Conservation (phyloP, 2,888 invertebrate species). For the Macaria liturata region DNA sequence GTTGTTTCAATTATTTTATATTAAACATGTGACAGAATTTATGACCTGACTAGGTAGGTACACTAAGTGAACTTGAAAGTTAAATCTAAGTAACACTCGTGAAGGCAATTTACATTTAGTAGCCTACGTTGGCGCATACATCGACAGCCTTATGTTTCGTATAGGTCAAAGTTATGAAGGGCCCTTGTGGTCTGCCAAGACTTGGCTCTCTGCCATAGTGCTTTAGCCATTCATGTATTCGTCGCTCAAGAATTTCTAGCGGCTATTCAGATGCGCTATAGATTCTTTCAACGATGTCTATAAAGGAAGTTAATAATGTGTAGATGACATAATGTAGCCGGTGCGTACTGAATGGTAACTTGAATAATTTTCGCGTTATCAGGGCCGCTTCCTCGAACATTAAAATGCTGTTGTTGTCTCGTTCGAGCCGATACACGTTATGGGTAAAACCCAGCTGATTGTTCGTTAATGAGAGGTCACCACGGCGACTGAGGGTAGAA, state of each 20-base stretch:
- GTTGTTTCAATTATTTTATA: too few relatives aligned
- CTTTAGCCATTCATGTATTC: not conserved
- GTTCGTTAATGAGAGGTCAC: slow-evolving; percentile 5
- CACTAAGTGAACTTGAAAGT: too few relatives aligned
- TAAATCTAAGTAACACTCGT: too few relatives aligned
- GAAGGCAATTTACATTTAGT: too few relatives aligned
- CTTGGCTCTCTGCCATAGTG: slow-evolving; percentile 16
- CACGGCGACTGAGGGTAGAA: too few relatives aligned
- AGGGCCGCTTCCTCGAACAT: slow-evolving; percentile 37
- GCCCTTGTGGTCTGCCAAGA: slow-evolving; percentile 4
- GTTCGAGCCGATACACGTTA: slow-evolving; percentile 30
- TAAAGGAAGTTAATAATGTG: slow-evolving; percentile 16
- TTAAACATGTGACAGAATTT: too few relatives aligned
- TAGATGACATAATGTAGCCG: slow-evolving; percentile 10
- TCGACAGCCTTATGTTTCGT: too few relatives aligned
- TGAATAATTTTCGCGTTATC: slow-evolving; percentile 45
- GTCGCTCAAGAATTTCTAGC: too few relatives aligned
- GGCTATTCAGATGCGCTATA: too few relatives aligned
- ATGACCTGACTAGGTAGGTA: too few relatives aligned
- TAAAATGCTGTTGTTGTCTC: slow-evolving; percentile 23
- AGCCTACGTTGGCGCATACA: too few relatives aligned
- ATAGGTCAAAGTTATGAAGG: slow-evolving; percentile 7
- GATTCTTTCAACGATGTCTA: not conserved
- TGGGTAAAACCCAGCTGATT: slow-evolving; percentile 40
- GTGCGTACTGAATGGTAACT: slow-evolving; percentile 13